Evolutionary conservation across 2,797 vertebrate genomes (phyloP), one percentile per base, ranked within the genome.

Genomic region (Lindbergichthys nudifrons): DNA sequence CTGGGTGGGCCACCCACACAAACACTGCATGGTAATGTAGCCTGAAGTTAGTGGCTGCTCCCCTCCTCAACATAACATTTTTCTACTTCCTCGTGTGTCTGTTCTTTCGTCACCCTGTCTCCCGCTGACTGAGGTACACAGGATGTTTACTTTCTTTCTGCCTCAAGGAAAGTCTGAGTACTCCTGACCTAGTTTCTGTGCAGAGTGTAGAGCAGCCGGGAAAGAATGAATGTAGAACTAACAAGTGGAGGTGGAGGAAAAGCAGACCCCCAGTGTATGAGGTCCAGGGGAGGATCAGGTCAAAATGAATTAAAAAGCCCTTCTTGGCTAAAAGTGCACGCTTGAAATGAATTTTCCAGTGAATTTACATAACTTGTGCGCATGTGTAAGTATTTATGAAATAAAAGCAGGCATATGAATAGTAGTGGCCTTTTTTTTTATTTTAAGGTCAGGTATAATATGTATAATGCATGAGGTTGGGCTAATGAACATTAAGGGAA

Each of bases 161-260:
- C 89, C 89, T 80, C 19, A 82, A 89, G 81, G 75, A 90, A 84
- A 87, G 82, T 83, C 83, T 87, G 73, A 88, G 85, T 90, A 78
- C 79, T 84, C 65, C 83, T 94, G 93, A 94, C 92, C 94, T 93
- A 94, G 80, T 93, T 94, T 92, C 79, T 70, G 79, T 23, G 65
- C 50, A 82, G 52, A 80, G 70, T 70, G 66, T 46, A 26, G 70
- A 52, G 85, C 63, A 71, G 71, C 1, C 43, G 67, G 79, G 56
- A 75, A 83, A 86, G 84, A 81, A 84, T 85, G 86, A 92, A 77
- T 79, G 86, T 75, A 69, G 75, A 79, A 69, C 77, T 80, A 84
- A 81, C 83, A 65, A 87, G 79, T 78, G 64, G 82, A 76, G 79
- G 66, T 68, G 74, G 81, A 73, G 63, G 75, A 69, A 76, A 86